Base-by-base conservation (phyloP, 2,888 invertebrate species). In the Dinocampus coccinellae region DNA sequence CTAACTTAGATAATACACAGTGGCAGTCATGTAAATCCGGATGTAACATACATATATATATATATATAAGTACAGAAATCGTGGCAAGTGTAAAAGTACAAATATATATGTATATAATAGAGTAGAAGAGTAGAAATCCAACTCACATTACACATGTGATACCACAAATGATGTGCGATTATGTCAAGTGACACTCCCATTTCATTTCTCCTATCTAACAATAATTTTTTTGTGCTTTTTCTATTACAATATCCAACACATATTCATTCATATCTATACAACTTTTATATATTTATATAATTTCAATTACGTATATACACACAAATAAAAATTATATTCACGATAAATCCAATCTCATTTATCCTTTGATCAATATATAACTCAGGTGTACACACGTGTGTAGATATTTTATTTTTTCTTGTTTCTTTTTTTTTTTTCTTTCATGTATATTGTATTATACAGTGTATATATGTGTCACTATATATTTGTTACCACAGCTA, bases 1-100 rank as follows among this genome's bases (percentile, higher is more conserved):
- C 66, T 66, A 66, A 66, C 66, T 66, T 57, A 39, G 55, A 66
- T 65, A 55, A 65, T 65, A 65, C 36, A 20, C 34, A 20, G 33
- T 65, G 53, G n/a, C n/a, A n/a, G n/a, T n/a, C n/a, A n/a, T n/a
- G n/a, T n/a, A n/a, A n/a, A n/a, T n/a, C n/a, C n/a, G n/a, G n/a
- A n/a, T n/a, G n/a, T n/a, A n/a, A 16, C 47, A 53, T 29, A 29
- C 29, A 29, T 29, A 29, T 29, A 29, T 7, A 29, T 29, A 29
- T 29, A 29, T 7, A 29, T 29, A 29, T 29, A 29, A 4, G 29
- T n/a, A n/a, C n/a, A n/a, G n/a, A n/a, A n/a, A n/a, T n/a, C n/a
- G n/a, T n/a, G n/a, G n/a, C n/a, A n/a, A n/a, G n/a, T n/a, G n/a
- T n/a, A n/a, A n/a, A n/a, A n/a, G n/a, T n/a, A n/a, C n/a, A 39